phyloP scores from a whole-genome alignment of 2,113 vertebrate genomes.

The Natator depressus region DNA sequence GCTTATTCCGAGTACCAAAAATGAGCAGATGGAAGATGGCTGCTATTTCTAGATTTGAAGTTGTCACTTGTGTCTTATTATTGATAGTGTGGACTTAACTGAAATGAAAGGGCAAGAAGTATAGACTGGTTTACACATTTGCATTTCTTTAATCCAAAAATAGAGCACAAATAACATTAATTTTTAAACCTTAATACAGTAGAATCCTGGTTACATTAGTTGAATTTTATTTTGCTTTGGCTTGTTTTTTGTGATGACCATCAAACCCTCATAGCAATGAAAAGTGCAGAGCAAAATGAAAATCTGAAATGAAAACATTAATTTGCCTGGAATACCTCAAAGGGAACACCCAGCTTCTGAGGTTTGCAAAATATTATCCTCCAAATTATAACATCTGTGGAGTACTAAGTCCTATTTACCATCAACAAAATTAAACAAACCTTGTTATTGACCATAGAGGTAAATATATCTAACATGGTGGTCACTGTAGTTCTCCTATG shows the following conservation, averaged over 20 bases:
- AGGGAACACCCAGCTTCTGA: conserved; percentile 30
- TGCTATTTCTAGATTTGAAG: neutral
- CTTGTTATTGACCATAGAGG: neutral
- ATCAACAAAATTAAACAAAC: conserved; percentile 24
- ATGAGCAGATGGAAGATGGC: neutral
- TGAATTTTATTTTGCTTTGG: conserved; percentile 47
- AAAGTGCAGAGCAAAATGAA: conserved; percentile 36
- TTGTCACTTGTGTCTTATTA: accelerated
- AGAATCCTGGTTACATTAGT: conserved; percentile 31
- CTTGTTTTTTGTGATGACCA: conserved; percentile 50
- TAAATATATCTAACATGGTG: neutral
- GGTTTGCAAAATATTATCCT: conserved; percentile 20
- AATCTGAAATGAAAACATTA: conserved; percentile 61
- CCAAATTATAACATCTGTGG: conserved; percentile 39
- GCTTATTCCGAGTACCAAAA: neutral
- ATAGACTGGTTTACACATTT: neutral
- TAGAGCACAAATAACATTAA: neutral
- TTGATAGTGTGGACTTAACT: neutral
- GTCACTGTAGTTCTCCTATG: neutral
- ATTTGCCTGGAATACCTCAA: conserved; percentile 40
- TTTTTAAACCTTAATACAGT: conserved; percentile 19
- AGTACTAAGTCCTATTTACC: conserved; percentile 23
- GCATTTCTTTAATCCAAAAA: conserved; percentile 10
- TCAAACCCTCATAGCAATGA: conserved; percentile 41
- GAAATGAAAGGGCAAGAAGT: neutral